Conservation (phyloP, 2,797 vertebrate species). For the Loris lydekkerianus region DNA sequence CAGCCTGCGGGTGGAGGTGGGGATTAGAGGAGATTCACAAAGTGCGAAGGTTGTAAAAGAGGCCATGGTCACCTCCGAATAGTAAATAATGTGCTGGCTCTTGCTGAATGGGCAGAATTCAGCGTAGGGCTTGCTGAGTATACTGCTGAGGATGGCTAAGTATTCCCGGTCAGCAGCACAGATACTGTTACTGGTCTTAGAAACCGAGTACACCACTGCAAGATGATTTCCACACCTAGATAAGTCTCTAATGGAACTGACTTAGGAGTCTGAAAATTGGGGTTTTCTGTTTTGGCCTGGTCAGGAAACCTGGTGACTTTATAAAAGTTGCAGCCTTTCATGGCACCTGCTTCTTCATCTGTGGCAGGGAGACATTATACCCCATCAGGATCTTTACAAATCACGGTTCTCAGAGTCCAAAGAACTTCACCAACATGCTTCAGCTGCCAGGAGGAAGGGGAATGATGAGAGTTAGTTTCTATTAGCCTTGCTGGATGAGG, state of each 20-base stretch:
- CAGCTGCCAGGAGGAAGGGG: background rate
- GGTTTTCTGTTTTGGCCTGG: background rate
- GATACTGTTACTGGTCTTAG: background rate
- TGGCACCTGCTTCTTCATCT: background rate
- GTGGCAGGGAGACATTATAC: background rate
- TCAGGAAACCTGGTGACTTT: background rate
- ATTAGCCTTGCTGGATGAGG: background rate
- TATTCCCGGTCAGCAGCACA: background rate
- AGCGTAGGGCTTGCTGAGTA: background rate
- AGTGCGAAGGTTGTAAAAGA: conserved; percentile 65
- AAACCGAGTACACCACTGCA: background rate
- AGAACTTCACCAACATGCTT: background rate
- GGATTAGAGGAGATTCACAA: conserved; percentile 60
- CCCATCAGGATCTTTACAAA: background rate
- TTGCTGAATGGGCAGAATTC: conserved; percentile 63
- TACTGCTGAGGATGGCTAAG: background rate
- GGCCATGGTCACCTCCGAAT: conserved; percentile 65
- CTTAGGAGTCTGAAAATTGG: background rate
- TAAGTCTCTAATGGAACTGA: background rate
- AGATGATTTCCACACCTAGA: background rate
- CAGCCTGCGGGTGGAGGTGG: conserved; percentile 55
- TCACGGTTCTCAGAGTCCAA: background rate
- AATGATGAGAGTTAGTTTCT: background rate
- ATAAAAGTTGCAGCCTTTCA: background rate
- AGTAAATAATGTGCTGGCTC: conserved; percentile 54